Conservation (phyloP, 35 echinoderm and acorn worm genomes). For the Amphiura filiformis region DNA sequence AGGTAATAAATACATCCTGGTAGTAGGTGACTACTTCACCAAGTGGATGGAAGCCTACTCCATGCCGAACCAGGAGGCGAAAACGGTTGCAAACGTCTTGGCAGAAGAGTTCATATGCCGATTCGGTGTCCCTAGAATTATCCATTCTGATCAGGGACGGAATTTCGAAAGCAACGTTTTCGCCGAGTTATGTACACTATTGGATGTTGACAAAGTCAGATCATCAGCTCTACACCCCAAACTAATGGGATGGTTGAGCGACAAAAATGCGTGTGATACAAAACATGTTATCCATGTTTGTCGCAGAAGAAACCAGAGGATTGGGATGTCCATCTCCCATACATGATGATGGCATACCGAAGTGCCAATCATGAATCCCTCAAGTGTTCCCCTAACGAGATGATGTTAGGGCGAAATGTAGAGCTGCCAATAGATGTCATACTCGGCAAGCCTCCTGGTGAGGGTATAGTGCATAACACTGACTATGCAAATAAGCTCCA, state of each 20-base stretch:
- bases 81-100: slow-evolving; percentile 31
- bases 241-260: slow-evolving; percentile 66
- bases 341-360: slow-evolving; percentile 42
- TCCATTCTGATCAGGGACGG: slow-evolving; percentile 58
- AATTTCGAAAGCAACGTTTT: slow-evolving; percentile 63
- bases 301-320: slow-evolving; percentile 40
- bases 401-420: slow-evolving; percentile 57
- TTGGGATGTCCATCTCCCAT: slow-evolving; percentile 56
- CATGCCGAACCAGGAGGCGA: slow-evolving; percentile 48
- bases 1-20: slow-evolving; percentile 35
- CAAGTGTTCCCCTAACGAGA: slow-evolving; percentile 36
- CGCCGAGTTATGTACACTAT: slow-evolving; percentile 38
- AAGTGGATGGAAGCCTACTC: slow-evolving; percentile 61
- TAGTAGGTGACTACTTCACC: slow-evolving; percentile 54
- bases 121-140: slow-evolving; percentile 33
- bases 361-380: slow-evolving; percentile 52
- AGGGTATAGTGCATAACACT: background rate
- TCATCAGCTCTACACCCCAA: slow-evolving; percentile 49
- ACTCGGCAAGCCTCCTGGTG: background rate
- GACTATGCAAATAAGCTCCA: slow-evolving; percentile 5
- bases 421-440: slow-evolving; percentile 32
- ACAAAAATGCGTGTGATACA: slow-evolving; percentile 49
- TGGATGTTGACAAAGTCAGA: slow-evolving; percentile 42
- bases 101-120: slow-evolving; percentile 30
- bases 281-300: slow-evolving; percentile 49